These are phyloP conservation scores for Bradysia coprophila DNA, from an alignment of 1,140 invertebrate genomes.

Conservation along the genomic window DNA sequence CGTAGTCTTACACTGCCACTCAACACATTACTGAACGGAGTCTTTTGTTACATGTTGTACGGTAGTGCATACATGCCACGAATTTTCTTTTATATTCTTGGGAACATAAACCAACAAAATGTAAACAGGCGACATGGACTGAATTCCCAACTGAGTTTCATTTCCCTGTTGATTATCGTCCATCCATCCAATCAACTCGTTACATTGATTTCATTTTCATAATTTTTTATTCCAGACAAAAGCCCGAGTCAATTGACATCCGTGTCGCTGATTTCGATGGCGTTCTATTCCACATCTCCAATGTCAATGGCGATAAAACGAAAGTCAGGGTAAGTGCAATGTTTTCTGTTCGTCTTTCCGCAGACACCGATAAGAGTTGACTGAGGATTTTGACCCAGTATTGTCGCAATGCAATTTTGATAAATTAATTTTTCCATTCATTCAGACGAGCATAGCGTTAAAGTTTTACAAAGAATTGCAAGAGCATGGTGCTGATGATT, in stretches of 20 bases:
- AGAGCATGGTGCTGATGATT: slow-evolving; percentile 93
- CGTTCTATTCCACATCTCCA: slow-evolving; percentile 95
- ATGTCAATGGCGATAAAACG: slow-evolving; percentile 86
- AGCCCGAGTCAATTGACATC: slow-evolving; percentile 88
- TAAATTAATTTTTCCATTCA: background rate
- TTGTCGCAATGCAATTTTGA: no score
- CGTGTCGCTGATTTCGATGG: slow-evolving; percentile 96
- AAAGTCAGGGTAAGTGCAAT: slow-evolving; percentile 85
- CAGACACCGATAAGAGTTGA: no score
- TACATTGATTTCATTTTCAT: background rate
- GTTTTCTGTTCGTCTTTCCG: background rate
- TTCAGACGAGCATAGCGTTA: slow-evolving; percentile 90
- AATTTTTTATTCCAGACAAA: slow-evolving; percentile 49
- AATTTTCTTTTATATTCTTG: background rate
- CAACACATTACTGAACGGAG: no score
- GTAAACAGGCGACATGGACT: background rate
- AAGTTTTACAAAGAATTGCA: slow-evolving; percentile 98
- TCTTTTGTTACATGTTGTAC: background rate
- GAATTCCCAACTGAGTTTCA: background rate
- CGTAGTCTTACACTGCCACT: no score
- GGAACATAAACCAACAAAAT: background rate
- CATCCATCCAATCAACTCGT: background rate
- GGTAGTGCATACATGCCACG: background rate
- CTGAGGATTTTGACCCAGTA: no score
- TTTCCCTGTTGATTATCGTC: no score